Conservation (phyloP, 2,797 vertebrate species). For the Cuniculus paca region DNA sequence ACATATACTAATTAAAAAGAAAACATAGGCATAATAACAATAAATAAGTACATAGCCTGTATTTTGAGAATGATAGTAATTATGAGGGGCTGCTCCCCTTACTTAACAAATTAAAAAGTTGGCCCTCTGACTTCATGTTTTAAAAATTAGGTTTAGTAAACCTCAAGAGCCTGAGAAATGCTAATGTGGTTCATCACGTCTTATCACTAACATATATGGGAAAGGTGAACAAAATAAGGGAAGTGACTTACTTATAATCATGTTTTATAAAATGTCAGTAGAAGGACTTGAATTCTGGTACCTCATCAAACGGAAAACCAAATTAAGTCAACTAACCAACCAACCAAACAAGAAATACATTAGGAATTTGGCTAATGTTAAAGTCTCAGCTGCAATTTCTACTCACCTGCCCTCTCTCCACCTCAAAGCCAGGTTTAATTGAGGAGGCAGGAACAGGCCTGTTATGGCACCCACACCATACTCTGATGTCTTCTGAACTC, state of each 20-base stretch:
- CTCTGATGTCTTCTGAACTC: neutral
- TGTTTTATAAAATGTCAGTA: neutral
- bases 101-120: neutral
- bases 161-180: neutral
- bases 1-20: neutral
- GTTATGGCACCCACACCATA: neutral
- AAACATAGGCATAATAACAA: neutral
- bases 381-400: slow-evolving; percentile 33
- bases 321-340: neutral
- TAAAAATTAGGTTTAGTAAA: neutral
- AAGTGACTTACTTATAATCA: neutral
- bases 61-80: neutral
- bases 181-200: neutral
- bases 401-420: neutral
- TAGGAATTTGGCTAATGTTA: neutral
- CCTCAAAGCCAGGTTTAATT: neutral
- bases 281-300: neutral
- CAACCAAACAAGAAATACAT: neutral
- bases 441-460: slow-evolving; percentile 6
- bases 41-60: neutral
- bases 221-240: neutral
- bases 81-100: neutral
- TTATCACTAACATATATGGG: neutral
- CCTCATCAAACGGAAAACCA: slow-evolving; percentile 1
- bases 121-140: neutral